Evolutionary conservation across 2,888 invertebrate genomes (phyloP).

Genomic region (Scaptomyza cyrtandrae): DNA sequence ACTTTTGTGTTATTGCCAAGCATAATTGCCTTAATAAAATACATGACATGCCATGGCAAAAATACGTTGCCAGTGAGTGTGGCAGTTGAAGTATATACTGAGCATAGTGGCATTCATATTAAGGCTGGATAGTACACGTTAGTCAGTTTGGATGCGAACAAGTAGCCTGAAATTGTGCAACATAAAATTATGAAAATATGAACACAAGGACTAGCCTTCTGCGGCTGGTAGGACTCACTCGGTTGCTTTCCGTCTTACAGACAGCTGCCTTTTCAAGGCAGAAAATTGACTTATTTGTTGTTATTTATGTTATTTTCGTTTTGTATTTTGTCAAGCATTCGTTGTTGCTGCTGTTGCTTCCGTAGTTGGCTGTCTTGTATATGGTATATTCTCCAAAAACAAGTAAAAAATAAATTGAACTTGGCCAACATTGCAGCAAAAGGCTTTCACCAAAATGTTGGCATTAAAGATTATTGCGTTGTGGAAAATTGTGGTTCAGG

Average conservation of each 20-base stretch:
- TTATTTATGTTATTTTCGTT: conserved; percentile 14
- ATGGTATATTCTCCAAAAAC: conserved; percentile 34
- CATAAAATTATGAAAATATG: conserved; percentile 28
- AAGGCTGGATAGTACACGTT: not conserved
- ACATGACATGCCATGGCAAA: conserved; percentile 26
- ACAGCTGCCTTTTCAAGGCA: conserved; percentile 36
- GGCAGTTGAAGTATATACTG: conserved; percentile 28
- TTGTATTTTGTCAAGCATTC: conserved; percentile 12
- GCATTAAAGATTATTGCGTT: conserved; percentile 53
- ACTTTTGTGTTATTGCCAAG: conserved; percentile 35
- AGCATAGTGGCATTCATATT: conserved; percentile 31
- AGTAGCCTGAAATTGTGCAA: conserved; percentile 51
- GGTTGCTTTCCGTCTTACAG: conserved; percentile 7
- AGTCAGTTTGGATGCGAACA: conserved; percentile 21
- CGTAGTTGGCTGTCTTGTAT: conserved; percentile 11
- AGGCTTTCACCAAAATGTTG: conserved; percentile 54
- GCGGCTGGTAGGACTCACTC: conserved; percentile 23
- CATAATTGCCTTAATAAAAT: conserved; percentile 65
- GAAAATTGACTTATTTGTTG: conserved; percentile 47
- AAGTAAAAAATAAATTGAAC: conserved; percentile 45
- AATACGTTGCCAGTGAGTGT: conserved; percentile 14
- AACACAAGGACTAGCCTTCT: conserved; percentile 30
- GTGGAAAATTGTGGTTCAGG: not conserved
- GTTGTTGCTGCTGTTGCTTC: conserved; percentile 14
- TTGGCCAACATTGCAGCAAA: conserved; percentile 56